Evolutionary conservation across 2,113 vertebrate species (phyloP).

Genomic region (Argyrosomus japonicus): DNA sequence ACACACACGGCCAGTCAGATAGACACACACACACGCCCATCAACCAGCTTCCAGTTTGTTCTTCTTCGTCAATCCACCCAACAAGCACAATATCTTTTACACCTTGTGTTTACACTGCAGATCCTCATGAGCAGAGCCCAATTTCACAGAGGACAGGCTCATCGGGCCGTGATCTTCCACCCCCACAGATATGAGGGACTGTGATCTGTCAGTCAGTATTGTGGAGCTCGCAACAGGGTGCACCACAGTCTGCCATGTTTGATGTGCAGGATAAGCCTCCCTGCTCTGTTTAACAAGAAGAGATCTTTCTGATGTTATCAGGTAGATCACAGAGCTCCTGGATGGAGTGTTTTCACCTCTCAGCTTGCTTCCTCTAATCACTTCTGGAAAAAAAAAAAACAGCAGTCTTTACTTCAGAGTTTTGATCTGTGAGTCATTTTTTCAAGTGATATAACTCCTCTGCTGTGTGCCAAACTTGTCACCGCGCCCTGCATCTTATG

Average conservation of each 20-base stretch:
- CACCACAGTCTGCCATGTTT: slow-evolving; percentile 35
- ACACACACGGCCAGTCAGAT: slow-evolving; percentile 33
- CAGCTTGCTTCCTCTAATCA: slow-evolving; percentile 62
- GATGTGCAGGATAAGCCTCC: slow-evolving; percentile 47
- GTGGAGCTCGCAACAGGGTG: slow-evolving; percentile 18
- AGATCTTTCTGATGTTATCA: slow-evolving; percentile 66
- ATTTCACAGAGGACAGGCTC: slow-evolving; percentile 33
- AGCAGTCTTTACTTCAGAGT: slow-evolving; percentile 22
- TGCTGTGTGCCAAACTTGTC: slow-evolving; percentile 54
- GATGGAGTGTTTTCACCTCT: slow-evolving; percentile 49
- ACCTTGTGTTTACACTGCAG: slow-evolving; percentile 1
- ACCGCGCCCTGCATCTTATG: slow-evolving; percentile 44
- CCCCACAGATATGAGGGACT: slow-evolving; percentile 38
- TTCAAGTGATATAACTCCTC: slow-evolving; percentile 41
- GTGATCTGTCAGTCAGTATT: slow-evolving; percentile 58
- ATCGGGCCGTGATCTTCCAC: slow-evolving; percentile 14
- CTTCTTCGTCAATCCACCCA: slow-evolving; percentile 3
- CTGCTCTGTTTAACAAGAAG: slow-evolving; percentile 54
- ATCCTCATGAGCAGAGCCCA: slow-evolving; percentile 41
- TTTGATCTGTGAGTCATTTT: slow-evolving; percentile 37
- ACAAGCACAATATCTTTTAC: slow-evolving; percentile 8
- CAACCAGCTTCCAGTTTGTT: slow-evolving; percentile 30
- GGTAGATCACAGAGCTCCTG: slow-evolving; percentile 64
- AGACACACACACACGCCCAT: not conserved
- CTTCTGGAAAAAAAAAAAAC: slow-evolving; percentile 17